Conservation (phyloP, 1,140 invertebrate species). For the Caerostris extrusa region DNA sequence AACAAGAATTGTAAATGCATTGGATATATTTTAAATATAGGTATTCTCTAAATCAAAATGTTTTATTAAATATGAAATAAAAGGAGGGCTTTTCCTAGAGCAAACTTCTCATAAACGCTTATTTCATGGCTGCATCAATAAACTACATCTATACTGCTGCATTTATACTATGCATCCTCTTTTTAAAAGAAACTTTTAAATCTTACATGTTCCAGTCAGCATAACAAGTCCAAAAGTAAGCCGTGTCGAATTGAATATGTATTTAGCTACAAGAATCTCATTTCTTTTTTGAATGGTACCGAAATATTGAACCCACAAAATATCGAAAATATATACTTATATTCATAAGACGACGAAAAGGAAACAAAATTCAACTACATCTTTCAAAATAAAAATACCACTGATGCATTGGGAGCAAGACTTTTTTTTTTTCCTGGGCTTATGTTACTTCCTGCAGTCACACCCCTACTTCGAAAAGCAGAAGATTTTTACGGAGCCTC, state of each 20-base stretch:
- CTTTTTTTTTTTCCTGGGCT: not conserved
- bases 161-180: not conserved
- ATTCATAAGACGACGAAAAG: not conserved
- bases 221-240: not conserved
- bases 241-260: not conserved
- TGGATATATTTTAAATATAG: too few relatives aligned
- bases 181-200: not conserved
- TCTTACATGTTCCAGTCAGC: not conserved
- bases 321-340: not conserved
- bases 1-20: too few relatives aligned
- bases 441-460: constrained; percentile 13
- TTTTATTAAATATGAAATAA: too few relatives aligned
- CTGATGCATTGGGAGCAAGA: not conserved
- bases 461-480: not conserved
- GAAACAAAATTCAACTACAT: not conserved
- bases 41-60: too few relatives aligned
- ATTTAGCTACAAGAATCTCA: not conserved
- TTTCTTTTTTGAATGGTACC: not conserved
- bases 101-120: too few relatives aligned
- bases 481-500: constrained; percentile 28
- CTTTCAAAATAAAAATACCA: not conserved
- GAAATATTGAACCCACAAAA: not conserved
- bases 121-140: too few relatives aligned
- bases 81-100: too few relatives aligned
- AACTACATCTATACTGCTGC: too few relatives aligned